Base-by-base conservation (phyloP, 2,888 invertebrate genomes). In the Cheilosia vernalis region DNA sequence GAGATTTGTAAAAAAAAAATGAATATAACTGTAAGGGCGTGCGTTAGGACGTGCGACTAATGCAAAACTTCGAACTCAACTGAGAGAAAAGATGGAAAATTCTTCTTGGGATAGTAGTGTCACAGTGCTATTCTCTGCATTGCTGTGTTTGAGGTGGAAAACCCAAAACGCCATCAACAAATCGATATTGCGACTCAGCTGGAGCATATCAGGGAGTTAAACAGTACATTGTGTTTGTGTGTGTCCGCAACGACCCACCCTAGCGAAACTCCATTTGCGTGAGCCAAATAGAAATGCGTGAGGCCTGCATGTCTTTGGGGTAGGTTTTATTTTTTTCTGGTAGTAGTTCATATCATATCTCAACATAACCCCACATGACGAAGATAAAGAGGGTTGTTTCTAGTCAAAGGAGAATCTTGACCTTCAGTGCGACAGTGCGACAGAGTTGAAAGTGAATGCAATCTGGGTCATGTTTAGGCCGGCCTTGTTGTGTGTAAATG, bases 181-280 rank as follows among this genome's bases (percentile, higher is more conserved):
- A 85, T 85, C 84, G 64, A 85, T 85, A 81, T 80, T 80, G 69
- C 69, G 64, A 51, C 69, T 66, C 84, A 80, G 81, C 84, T 85
- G 9, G 84, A 56, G 56, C 49, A 42, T 51, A 40, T 37, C 19
- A 60, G 47, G 56, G 47, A 73, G 33, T 58, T 49, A 66, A 21
- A 66, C 51, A 74, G 42, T 58, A 5, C n/a, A 27, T 51, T 21
- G 15, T 72, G 15, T 42, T 51, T 21, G 15, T 72, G 15, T 42
- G 4, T n/a, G 4, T n/a, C 7, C 19, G 21, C 44, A 51, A 27
- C 61, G 49, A 21, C 21, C 21, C 21, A 24, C 33, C 61, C 40
- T 27, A 61, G 30, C 67, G 33, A 40, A 66, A 33, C 44, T 30
- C 47, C 47, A 13, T 58, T 2, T 58, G 69, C 63, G 70, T 58